These are phyloP conservation scores for Aythya baeri DNA, from an alignment of 2,113 vertebrate species.

Conservation along the genomic window DNA sequence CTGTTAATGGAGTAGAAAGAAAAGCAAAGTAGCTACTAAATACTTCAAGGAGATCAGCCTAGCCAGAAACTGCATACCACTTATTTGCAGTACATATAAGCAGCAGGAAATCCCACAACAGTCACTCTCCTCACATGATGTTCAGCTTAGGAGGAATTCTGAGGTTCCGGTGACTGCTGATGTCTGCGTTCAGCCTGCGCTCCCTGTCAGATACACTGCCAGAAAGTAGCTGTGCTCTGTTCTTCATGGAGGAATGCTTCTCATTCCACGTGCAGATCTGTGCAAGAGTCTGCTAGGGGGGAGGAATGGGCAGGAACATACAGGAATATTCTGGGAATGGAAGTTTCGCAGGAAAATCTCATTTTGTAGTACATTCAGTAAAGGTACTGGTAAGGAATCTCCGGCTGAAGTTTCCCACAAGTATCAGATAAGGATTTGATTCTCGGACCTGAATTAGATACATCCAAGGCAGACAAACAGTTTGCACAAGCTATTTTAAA, in stretches of 20 bases:
- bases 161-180: neutral
- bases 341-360: neutral
- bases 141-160: neutral
- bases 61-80: neutral
- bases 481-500: neutral
- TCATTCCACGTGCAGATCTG: neutral
- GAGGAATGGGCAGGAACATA: neutral
- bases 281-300: neutral
- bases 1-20: neutral
- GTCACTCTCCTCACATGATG: neutral
- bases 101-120: neutral
- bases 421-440: neutral
- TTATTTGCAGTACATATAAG: neutral
- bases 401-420: neutral
- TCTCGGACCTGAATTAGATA: neutral
- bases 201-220: neutral
- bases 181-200: rapidly evolving
- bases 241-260: neutral
- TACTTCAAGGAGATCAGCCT: neutral
- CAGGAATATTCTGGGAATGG: neutral
- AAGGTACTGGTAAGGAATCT: neutral
- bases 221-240: neutral
- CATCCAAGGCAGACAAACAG: neutral
- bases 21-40: neutral
- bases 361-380: neutral